Conservation (phyloP, 2,888 invertebrate genomes). For the Mantis religiosa region DNA sequence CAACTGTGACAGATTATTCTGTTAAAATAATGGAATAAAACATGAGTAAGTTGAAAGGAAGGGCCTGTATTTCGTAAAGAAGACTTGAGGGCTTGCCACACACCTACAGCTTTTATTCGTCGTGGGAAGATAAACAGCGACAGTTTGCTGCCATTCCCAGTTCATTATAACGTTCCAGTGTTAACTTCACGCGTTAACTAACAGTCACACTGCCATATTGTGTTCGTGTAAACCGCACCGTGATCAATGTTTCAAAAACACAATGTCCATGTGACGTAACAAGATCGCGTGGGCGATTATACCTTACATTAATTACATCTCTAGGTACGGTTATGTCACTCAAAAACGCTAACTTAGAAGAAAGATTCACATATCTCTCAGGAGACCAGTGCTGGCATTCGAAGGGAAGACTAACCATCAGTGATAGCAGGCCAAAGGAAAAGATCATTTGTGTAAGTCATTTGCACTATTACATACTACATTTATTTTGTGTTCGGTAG, state of each 20-base stretch:
- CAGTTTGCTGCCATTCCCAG: not conserved
- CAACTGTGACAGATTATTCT: not conserved
- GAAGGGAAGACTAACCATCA: too few species aligned
- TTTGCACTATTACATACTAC: too few species aligned
- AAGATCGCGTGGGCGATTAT: not conserved
- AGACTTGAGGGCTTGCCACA: not conserved
- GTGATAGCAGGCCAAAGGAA: too few species aligned
- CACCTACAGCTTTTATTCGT: not conserved
- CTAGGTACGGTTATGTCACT: not conserved
- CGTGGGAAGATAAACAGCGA: not conserved
- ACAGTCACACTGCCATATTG: not conserved
- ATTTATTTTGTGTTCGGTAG: too few species aligned
- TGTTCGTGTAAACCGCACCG: not conserved
- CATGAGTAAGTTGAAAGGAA: not conserved
- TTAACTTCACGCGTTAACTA: not conserved
- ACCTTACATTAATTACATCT: not conserved
- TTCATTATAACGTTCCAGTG: not conserved
- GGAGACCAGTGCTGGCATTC: too few species aligned
- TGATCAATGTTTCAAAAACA: not conserved
- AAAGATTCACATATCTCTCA: too few species aligned
- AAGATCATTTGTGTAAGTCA: too few species aligned
- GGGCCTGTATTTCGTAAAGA: not conserved
- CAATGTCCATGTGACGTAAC: not conserved
- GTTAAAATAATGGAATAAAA: not conserved
- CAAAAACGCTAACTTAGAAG: not conserved